Percentiles rank a stretch among this genome's conserved stretches.
Conservation (phyloP, 2,888 invertebrate genomes). For the Argynnis bischoffii region DNA sequence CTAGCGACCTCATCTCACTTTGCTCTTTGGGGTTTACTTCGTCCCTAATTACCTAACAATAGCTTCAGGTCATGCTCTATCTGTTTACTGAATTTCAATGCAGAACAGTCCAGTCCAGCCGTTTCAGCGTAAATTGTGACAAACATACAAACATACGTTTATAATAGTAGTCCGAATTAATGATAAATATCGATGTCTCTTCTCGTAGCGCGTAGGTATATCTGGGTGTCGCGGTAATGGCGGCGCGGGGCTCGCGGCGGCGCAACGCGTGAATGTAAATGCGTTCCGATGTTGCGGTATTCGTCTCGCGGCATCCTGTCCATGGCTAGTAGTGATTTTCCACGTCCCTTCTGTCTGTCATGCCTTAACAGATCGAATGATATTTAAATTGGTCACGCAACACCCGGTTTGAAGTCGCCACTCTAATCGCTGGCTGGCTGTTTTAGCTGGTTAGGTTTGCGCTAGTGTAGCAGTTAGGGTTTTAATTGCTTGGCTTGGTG, state of each 20-base stretch:
- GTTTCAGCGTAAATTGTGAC: no score
- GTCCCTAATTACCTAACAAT: no score
- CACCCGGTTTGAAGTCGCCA: background rate
- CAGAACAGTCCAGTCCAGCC: no score
- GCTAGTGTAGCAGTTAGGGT: no score
- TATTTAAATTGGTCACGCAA: slow-evolving; percentile 34
- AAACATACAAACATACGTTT: background rate
- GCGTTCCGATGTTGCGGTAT: slow-evolving; percentile 33
- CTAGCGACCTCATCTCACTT: no score
- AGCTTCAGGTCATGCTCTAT: no score
- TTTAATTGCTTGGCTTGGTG: no score
- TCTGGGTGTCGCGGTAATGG: slow-evolving; percentile 36
- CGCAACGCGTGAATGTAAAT: slow-evolving; percentile 42
- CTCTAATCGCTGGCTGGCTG: background rate
- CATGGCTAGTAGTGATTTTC: slow-evolving; percentile 35
- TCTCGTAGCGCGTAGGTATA: slow-evolving; percentile 6
- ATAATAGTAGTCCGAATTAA: background rate
- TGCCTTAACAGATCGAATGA: slow-evolving; percentile 24
- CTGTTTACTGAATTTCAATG: no score
- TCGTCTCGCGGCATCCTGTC: slow-evolving; percentile 34
- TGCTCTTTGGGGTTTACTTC: no score
- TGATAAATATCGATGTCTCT: slow-evolving; percentile 1
- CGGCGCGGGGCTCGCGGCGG: slow-evolving; percentile 36
- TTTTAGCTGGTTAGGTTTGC: background rate
- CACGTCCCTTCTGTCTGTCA: slow-evolving; percentile 26